Percentiles rank a stretch among this genome's conserved stretches.
phyloP scores from a whole-genome alignment of 2,797 vertebrate species.

The Borostomias antarcticus region DNA sequence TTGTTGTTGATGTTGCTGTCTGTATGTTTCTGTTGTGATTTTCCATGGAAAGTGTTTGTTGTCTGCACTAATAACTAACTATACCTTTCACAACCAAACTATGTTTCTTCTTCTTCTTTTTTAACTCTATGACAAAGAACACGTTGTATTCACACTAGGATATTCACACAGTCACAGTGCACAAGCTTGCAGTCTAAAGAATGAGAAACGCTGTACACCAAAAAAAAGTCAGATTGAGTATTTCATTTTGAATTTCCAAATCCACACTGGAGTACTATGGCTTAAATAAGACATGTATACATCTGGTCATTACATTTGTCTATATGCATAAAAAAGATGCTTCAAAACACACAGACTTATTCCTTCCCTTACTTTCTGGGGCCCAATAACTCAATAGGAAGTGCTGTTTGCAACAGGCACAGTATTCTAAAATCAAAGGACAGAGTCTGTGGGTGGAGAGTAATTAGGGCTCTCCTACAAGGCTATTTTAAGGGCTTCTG shows the following conservation, averaged over 20 bases:
- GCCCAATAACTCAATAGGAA: not conserved
- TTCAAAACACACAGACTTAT: slow-evolving; percentile 24
- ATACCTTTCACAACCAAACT: slow-evolving; percentile 90
- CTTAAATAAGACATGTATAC: slow-evolving; percentile 57
- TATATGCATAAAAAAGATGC: slow-evolving; percentile 40
- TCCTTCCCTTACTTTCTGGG: slow-evolving; percentile 7
- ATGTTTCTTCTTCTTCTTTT: slow-evolving; percentile 75
- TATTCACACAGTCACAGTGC: slow-evolving; percentile 93
- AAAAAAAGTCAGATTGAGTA: slow-evolving; percentile 44
- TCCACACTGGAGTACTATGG: slow-evolving; percentile 59
- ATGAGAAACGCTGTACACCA: slow-evolving; percentile 68
- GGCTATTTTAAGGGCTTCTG: slow-evolving; percentile 18
- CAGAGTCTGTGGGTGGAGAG: slow-evolving; percentile 5
- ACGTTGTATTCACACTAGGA: slow-evolving; percentile 89
- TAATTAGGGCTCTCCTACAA: slow-evolving; percentile 11
- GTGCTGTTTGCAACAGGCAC: slow-evolving; percentile 4
- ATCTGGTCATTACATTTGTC: slow-evolving; percentile 37
- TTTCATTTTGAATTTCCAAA: slow-evolving; percentile 33
- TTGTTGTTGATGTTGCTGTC: slow-evolving; percentile 44
- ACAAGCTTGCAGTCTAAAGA: slow-evolving; percentile 92
- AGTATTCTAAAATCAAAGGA: not conserved
- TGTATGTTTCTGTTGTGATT: slow-evolving; percentile 70
- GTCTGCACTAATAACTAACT: slow-evolving; percentile 86
- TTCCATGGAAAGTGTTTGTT: slow-evolving; percentile 49
- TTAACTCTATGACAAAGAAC: slow-evolving; percentile 92